These are phyloP conservation scores for Eolophus roseicapilla DNA, from an alignment of 2,113 vertebrate genomes.

Conservation along the genomic window DNA sequence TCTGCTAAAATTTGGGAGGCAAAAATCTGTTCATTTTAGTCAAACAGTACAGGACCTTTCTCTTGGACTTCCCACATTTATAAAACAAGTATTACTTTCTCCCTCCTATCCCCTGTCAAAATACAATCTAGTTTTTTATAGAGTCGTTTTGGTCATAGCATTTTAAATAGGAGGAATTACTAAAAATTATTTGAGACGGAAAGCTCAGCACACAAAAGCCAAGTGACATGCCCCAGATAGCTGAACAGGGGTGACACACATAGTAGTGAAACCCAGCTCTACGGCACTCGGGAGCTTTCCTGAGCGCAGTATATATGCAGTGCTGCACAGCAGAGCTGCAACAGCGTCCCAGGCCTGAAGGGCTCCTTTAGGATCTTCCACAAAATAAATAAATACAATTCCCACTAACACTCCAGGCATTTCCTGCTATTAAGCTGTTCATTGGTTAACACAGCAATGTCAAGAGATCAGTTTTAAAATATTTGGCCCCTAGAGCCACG, in stretches of 20 bases:
- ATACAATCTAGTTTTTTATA: background rate
- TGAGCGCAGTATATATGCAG: background rate
- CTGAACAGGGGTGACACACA: background rate
- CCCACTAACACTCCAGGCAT: background rate
- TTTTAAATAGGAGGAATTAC: background rate
- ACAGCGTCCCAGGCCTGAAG: background rate
- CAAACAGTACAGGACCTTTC: background rate
- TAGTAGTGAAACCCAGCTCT: background rate
- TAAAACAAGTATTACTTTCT: background rate
- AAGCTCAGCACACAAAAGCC: background rate
- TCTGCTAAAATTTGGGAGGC: background rate
- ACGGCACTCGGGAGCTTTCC: background rate
- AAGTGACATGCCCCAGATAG: background rate
- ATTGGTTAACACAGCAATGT: background rate
- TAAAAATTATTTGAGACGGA: background rate
- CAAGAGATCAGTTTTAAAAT: background rate
- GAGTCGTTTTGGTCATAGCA: background rate
- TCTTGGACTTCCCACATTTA: background rate
- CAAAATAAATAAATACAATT: slow-evolving; percentile 18
- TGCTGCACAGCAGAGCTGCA: background rate
- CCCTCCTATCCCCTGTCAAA: background rate
- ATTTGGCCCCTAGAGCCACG: background rate
- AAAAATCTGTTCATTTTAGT: background rate
- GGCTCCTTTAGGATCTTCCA: background rate
- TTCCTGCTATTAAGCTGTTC: slow-evolving; percentile 17